Evolutionary conservation across 2,797 vertebrate genomes (phyloP).

Genomic region (Alcedo quadribrachys): DNA sequence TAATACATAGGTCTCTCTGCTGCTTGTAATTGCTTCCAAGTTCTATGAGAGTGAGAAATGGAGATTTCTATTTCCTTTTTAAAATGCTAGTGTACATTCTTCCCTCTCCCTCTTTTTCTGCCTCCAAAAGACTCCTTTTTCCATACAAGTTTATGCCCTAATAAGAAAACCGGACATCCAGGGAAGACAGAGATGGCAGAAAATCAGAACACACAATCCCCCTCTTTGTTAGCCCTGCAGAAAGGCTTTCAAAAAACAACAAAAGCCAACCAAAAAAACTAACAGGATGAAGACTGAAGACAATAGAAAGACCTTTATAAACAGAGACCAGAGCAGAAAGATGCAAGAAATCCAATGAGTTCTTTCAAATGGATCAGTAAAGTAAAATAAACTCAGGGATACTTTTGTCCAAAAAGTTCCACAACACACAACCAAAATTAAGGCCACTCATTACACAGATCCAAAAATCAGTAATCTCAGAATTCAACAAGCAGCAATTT

Average conservation of each 20-base stretch:
- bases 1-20: background rate
- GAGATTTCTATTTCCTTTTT: constrained; percentile 24
- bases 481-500: background rate
- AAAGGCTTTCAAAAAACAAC: constrained; percentile 10
- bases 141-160: constrained; percentile 30
- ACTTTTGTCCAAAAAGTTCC: background rate
- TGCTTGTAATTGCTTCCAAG: background rate
- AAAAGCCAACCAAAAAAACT: too few relatives aligned
- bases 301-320: constrained; percentile 59
- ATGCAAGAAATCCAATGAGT: background rate
- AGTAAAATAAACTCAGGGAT: background rate
- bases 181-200: constrained; percentile 64
- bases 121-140: constrained; percentile 42
- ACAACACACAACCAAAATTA: background rate
- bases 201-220: constrained; percentile 44
- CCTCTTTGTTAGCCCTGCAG: constrained; percentile 57
- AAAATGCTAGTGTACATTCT: constrained; percentile 28
- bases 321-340: background rate
- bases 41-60: background rate
- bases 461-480: background rate
- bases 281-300: constrained; percentile 49
- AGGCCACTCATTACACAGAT: background rate
- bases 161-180: constrained; percentile 55
- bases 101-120: constrained; percentile 17
- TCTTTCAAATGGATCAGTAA: background rate